These are phyloP conservation scores for Philereme vetulata DNA, from an alignment of 2,888 invertebrate genomes.

Conservation along the genomic window DNA sequence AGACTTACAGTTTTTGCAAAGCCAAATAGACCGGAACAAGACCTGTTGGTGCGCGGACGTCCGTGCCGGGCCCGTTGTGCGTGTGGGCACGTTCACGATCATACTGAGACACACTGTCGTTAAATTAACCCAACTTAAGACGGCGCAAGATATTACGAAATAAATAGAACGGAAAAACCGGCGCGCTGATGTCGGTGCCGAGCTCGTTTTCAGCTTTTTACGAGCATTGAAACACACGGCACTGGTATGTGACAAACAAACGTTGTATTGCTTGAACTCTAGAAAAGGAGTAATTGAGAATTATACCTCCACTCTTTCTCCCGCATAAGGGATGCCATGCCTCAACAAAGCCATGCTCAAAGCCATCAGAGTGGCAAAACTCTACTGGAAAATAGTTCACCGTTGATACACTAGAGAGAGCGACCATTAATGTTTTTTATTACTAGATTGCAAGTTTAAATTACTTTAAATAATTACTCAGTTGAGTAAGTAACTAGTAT, in stretches of 20 bases:
- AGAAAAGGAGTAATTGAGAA: no score
- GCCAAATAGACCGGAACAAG: conserved; percentile 70
- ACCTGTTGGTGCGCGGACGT: conserved; percentile 59
- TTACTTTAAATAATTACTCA: no score
- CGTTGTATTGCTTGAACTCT: background rate
- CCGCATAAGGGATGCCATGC: no score
- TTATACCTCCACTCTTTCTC: no score
- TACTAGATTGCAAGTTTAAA: no score
- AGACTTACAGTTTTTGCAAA: conserved; percentile 53
- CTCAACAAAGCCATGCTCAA: no score
- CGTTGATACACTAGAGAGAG: no score
- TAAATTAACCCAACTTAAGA: conserved; percentile 6
- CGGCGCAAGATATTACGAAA: no score
- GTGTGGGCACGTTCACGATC: conserved; percentile 35
- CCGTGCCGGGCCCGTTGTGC: conserved; percentile 52
- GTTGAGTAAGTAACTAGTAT: no score
- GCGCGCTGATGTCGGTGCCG: conserved; percentile 56
- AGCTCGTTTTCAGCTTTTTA: conserved; percentile 45
- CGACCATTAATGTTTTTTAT: no score
- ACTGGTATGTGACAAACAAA: background rate
- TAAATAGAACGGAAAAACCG: conserved; percentile 69
- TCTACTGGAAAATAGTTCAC: no score
- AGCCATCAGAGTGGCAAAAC: no score
- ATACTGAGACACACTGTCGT: conserved; percentile 36
- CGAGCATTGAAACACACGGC: conserved; percentile 27